Percentiles rank a stretch among this genome's conserved stretches.
Evolutionary conservation across 92 coral and sea anemone species (phyloP).

Genomic region (Epizoanthus scotinus): DNA sequence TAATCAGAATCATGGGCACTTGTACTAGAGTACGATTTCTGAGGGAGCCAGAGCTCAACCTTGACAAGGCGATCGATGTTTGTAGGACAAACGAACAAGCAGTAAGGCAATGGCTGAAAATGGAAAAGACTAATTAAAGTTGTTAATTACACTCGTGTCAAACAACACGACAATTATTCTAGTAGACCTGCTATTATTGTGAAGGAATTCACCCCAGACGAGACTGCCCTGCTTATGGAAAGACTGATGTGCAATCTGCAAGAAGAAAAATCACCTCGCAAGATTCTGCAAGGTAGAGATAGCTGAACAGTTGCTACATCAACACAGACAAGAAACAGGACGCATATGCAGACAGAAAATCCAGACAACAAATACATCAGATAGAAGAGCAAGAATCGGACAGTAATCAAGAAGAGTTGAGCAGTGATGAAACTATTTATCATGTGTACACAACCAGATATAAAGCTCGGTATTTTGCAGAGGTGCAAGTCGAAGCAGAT

Average conservation of each 20-base stretch:
- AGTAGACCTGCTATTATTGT: slow-evolving; percentile 49
- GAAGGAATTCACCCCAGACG: slow-evolving; percentile 44
- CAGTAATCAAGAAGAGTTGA: slow-evolving; percentile 20
- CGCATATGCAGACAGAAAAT: too few relatives aligned
- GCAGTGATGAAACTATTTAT: slow-evolving; percentile 49
- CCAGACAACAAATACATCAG: slow-evolving; percentile 34
- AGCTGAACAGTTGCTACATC: too few relatives aligned
- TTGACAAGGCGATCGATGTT: slow-evolving; percentile 34
- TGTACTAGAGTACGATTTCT: neutral
- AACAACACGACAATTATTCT: neutral
- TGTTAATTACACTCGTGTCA: slow-evolving; percentile 20
- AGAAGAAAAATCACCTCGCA: slow-evolving; percentile 42
- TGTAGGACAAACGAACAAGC: slow-evolving; percentile 51
- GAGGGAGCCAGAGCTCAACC: slow-evolving; percentile 22
- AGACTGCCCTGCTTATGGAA: slow-evolving; percentile 51
- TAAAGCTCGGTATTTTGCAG: slow-evolving; percentile 27
- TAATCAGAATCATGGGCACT: slow-evolving; percentile 39
- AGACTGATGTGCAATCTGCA: slow-evolving; percentile 40
- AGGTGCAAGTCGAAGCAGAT: neutral
- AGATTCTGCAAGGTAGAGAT: slow-evolving; percentile 8
- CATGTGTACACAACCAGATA: neutral
- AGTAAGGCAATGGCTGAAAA: slow-evolving; percentile 42
- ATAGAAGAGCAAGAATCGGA: slow-evolving; percentile 13
- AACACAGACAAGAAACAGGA: too few relatives aligned
- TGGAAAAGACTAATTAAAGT: slow-evolving; percentile 48